Evolutionary conservation across 2,113 vertebrate species (phyloP).

Genomic region (Mobula hypostoma): DNA sequence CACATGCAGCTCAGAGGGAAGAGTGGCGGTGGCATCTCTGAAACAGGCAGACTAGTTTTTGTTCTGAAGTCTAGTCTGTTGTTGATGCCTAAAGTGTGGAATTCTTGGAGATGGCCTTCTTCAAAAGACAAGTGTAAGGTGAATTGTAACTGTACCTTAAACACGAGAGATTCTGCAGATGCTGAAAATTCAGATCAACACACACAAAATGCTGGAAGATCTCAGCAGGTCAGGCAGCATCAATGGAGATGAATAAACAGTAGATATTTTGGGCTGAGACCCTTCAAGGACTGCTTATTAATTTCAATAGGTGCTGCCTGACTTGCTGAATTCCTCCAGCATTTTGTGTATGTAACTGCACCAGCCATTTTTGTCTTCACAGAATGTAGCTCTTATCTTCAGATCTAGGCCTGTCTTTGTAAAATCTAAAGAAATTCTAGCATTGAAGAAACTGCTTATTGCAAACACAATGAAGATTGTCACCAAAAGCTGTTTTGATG

Average conservation of each 20-base stretch:
- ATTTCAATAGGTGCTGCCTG: too few relatives aligned
- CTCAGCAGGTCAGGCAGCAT: too few relatives aligned
- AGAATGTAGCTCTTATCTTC: neutral
- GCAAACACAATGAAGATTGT: neutral
- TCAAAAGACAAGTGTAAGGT: neutral
- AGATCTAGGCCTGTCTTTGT: neutral
- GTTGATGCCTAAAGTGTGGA: neutral
- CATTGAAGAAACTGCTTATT: neutral
- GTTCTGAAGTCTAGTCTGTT: neutral
- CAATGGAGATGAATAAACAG: too few relatives aligned
- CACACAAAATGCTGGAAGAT: too few relatives aligned
- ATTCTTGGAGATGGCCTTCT: neutral
- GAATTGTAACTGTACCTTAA: neutral
- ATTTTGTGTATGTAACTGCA: too few relatives aligned
- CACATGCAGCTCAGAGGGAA: too few relatives aligned
- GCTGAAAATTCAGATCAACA: too few relatives aligned
- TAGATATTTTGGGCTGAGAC: too few relatives aligned
- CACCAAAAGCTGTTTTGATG: neutral
- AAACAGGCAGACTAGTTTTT: neutral
- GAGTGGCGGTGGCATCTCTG: neutral
- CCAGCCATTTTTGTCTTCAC: neutral
- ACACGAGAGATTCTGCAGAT: too few relatives aligned
- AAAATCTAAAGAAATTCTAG: neutral
- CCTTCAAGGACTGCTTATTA: too few relatives aligned
- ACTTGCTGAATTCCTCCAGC: too few relatives aligned